Evolutionary conservation across 2,113 vertebrate genomes (phyloP).

Genomic region (Antidorcas marsupialis): DNA sequence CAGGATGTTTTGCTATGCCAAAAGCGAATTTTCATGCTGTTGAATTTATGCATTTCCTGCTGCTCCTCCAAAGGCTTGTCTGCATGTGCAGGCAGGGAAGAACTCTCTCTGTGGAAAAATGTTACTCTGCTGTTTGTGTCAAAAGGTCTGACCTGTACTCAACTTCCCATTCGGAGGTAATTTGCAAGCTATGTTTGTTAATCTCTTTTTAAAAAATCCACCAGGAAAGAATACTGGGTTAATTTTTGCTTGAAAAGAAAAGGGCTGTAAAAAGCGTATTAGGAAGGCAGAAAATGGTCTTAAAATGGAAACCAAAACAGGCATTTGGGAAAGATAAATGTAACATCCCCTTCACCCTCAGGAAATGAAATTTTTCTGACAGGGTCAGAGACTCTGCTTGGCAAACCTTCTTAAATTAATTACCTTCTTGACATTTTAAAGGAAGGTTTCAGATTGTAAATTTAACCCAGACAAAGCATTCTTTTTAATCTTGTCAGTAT

Average conservation of each 20-base stretch:
- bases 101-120: conserved; percentile 59
- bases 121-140: conserved; percentile 64
- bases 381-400: conserved; percentile 80
- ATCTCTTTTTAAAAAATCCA: conserved; percentile 56
- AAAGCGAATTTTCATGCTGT: conserved; percentile 57
- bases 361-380: conserved; percentile 84
- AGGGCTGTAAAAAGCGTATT: conserved; percentile 46
- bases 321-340: conserved; percentile 77
- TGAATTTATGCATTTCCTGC: conserved; percentile 79
- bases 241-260: conserved; percentile 72
- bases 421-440: conserved; percentile 87
- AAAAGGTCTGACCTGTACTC: conserved; percentile 70
- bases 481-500: conserved; percentile 89
- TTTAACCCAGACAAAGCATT: conserved; percentile 88
- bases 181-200: conserved; percentile 72
- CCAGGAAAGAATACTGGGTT: conserved; percentile 30
- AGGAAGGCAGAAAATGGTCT: conserved; percentile 51
- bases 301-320: conserved; percentile 74
- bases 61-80: conserved; percentile 74
- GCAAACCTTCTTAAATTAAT: conserved; percentile 87
- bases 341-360: conserved; percentile 76
- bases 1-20: conserved; percentile 66
- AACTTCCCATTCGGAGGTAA: conserved; percentile 68
- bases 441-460: conserved; percentile 84
- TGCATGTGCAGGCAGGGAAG: conserved; percentile 66